Percentiles rank a stretch among this genome's conserved stretches.
Conservation (phyloP, 2,797 vertebrate species). For the Sparidentex hasta region DNA sequence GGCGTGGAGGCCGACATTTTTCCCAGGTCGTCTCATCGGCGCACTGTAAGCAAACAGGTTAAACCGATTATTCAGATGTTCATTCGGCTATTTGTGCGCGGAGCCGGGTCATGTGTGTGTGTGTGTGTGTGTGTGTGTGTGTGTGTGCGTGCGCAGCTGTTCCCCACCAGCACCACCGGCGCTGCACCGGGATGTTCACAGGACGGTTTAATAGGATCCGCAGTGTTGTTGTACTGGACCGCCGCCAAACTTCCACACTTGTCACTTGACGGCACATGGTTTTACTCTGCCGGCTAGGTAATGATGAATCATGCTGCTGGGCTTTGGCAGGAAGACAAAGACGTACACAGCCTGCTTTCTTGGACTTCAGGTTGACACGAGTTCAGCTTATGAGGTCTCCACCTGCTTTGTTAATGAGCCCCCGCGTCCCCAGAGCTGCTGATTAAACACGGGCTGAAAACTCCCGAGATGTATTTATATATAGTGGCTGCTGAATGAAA, state of each 20-base stretch:
- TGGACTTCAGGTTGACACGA: conserved; percentile 57
- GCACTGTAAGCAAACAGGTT: conserved; percentile 39
- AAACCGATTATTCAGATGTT: conserved; percentile 57
- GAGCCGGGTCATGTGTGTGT: conserved; percentile 54
- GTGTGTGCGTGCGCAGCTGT: conserved; percentile 45
- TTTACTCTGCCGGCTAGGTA: conserved; percentile 58
- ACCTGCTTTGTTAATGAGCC: conserved; percentile 68
- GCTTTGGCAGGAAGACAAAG: conserved; percentile 72
- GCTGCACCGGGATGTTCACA: conserved; percentile 46
- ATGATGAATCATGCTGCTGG: conserved; percentile 70
- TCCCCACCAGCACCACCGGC: background rate
- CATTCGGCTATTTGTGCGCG: conserved; percentile 49
- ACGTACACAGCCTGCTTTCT: conserved; percentile 55
- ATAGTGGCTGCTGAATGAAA: conserved; percentile 32
- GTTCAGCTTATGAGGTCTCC: conserved; percentile 57
- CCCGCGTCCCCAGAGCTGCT: conserved; percentile 44
- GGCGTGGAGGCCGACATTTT: conserved; percentile 13
- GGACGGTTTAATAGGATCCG: conserved; percentile 74
- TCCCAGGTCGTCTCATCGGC: conserved; percentile 7
- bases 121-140: conserved; percentile 42
- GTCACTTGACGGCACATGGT: conserved; percentile 67
- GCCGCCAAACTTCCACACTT: conserved; percentile 70
- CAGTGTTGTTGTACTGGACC: conserved; percentile 67
- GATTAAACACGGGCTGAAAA: conserved; percentile 52
- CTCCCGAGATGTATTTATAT: conserved; percentile 15